A percentile compares a stretch with the other conserved stretches of the same genome.
Evolutionary conservation across 2,113 vertebrate species (phyloP).

Genomic region (Calypte anna): DNA sequence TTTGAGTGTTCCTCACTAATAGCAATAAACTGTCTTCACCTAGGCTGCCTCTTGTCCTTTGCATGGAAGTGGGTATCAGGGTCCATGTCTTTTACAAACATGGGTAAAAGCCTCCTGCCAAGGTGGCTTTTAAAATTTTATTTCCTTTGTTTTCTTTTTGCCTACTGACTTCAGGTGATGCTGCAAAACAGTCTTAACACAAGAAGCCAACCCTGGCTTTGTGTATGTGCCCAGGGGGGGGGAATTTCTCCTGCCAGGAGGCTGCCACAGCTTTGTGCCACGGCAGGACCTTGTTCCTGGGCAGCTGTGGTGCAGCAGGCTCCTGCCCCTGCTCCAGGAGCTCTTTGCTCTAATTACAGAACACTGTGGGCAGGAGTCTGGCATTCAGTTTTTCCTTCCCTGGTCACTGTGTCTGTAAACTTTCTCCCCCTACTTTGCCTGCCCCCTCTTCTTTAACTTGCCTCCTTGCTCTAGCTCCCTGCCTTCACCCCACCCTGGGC

Average conservation of each 20-base stretch:
- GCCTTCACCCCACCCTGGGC: not conserved
- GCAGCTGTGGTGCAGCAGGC: not conserved
- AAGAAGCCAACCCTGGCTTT: not conserved
- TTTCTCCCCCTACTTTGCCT: not conserved
- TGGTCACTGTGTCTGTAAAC: not conserved
- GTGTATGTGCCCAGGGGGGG: too few species aligned
- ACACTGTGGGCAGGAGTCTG: not conserved
- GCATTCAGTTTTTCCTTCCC: not conserved
- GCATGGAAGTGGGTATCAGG: not conserved
- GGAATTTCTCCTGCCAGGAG: too few species aligned
- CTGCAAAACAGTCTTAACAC: not conserved
- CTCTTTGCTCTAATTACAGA: not conserved
- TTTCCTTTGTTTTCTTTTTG: not conserved
- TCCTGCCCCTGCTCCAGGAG: too few species aligned
- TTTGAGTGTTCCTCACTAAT: not conserved
- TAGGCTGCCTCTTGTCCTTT: not conserved
- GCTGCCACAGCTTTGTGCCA: too few species aligned
- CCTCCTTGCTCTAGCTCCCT: not conserved
- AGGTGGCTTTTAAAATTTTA: not conserved
- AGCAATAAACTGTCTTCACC: not conserved
- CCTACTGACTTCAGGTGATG: fast-evolving
- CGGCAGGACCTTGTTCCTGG: not conserved
- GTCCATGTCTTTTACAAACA: fast-evolving
- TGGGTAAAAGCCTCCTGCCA: not conserved
- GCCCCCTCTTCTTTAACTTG: not conserved